These are phyloP conservation scores for Monoplex corrugatus DNA, from an alignment of 2,888 invertebrate genomes.

Conservation along the genomic window DNA sequence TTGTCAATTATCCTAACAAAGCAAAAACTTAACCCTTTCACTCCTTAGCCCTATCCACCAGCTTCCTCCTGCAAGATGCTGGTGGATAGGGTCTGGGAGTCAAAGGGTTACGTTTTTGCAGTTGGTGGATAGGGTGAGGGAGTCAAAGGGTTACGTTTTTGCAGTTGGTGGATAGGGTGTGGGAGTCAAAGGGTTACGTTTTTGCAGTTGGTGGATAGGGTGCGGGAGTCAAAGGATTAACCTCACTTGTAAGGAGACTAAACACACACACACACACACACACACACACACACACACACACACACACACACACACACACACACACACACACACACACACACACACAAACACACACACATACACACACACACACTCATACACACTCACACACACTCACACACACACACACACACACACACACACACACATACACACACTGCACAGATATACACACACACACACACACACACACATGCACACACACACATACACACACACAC, in stretches of 20 bases:
- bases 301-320: constrained; percentile 29
- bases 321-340: constrained; percentile 39
- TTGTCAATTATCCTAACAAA: no score
- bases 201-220: no score
- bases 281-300: background rate
- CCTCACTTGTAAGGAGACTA: background rate
- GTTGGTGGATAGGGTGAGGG: no score
- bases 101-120: no score
- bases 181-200: no score
- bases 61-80: no score
- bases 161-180: no score
- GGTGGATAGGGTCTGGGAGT: no score
- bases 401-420: constrained; percentile 19
- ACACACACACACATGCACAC: constrained; percentile 24
- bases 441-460: background rate
- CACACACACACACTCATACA: constrained; percentile 5
- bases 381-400: background rate
- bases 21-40: no score
- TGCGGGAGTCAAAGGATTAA: background rate
- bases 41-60: no score
- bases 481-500: constrained; percentile 28
- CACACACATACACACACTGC: background rate
- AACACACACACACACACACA: background rate
- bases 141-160: no score
- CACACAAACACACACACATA: constrained; percentile 26